Conservation (phyloP, 2,113 vertebrate genomes). For the Cercocebus atys region DNA sequence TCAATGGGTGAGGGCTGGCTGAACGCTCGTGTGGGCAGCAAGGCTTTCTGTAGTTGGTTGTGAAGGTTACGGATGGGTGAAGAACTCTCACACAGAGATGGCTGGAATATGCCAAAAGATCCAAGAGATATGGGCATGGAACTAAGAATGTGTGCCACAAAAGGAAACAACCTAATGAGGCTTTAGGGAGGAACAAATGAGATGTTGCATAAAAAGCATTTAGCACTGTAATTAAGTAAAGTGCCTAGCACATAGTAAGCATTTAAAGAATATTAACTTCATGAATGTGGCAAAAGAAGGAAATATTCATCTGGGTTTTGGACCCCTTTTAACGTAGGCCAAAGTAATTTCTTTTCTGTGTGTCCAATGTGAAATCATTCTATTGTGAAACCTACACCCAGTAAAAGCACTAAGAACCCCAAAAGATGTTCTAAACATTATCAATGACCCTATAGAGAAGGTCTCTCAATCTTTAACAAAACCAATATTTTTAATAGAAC, state of each 20-base stretch:
- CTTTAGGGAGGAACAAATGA: background rate
- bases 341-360: background rate
- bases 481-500: background rate
- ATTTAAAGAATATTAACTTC: background rate
- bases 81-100: background rate
- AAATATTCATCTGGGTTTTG: background rate
- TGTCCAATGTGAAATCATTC: background rate
- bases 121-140: background rate
- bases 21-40: background rate
- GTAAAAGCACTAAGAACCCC: background rate
- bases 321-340: background rate
- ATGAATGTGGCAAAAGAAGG: background rate
- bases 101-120: background rate
- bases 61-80: rapidly evolving
- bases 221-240: background rate
- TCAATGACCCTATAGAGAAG: background rate
- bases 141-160: background rate
- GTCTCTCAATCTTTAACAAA: background rate
- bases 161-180: background rate
- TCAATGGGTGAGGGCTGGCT: rapidly evolving
- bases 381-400: background rate
- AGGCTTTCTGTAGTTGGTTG: background rate
- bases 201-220: background rate
- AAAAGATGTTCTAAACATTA: background rate
- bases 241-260: rapidly evolving